A percentile compares a stretch with the other conserved stretches of the same genome.
Conservation (phyloP, 64 coral and sea anemone species). For the Montipora capricornis region DNA sequence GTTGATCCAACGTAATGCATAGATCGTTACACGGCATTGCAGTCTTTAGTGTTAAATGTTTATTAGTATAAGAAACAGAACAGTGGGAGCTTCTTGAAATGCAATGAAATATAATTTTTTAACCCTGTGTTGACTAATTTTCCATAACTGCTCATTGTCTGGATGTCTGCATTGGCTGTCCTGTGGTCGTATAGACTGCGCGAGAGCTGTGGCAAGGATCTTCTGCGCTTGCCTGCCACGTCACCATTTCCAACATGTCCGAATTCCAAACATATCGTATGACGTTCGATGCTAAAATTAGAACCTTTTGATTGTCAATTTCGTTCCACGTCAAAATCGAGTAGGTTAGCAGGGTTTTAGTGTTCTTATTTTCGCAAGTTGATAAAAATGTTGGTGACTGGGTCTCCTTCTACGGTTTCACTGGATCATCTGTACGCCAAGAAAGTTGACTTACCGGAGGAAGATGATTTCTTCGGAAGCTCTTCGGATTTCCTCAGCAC, state of each 20-base stretch:
- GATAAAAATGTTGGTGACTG: constrained; percentile 50
- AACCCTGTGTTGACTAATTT: too few relatives aligned
- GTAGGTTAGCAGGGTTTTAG: background rate
- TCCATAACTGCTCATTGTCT: background rate
- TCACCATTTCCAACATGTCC: constrained; percentile 62
- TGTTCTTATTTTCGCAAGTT: background rate
- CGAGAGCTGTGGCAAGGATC: background rate
- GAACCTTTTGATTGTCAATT: background rate
- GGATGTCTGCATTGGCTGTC: background rate
- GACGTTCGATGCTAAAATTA: constrained; percentile 73
- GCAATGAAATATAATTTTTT: too few relatives aligned
- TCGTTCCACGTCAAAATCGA: constrained; percentile 54
- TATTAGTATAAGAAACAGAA: too few relatives aligned
- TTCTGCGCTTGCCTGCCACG: constrained; percentile 29
- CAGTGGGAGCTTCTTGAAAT: too few relatives aligned
- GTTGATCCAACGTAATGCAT: too few relatives aligned
- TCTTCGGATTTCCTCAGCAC: constrained; percentile 27
- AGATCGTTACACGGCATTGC: too few relatives aligned
- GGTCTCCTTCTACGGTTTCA: constrained; percentile 38
- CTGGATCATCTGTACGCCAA: constrained; percentile 77
- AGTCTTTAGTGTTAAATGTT: too few relatives aligned
- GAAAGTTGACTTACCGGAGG: background rate
- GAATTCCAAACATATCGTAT: constrained; percentile 19
- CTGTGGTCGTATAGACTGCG: background rate
- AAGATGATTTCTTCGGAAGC: background rate